Conservation (phyloP, 2,888 invertebrate genomes). For the Luffia ferchaultella region DNA sequence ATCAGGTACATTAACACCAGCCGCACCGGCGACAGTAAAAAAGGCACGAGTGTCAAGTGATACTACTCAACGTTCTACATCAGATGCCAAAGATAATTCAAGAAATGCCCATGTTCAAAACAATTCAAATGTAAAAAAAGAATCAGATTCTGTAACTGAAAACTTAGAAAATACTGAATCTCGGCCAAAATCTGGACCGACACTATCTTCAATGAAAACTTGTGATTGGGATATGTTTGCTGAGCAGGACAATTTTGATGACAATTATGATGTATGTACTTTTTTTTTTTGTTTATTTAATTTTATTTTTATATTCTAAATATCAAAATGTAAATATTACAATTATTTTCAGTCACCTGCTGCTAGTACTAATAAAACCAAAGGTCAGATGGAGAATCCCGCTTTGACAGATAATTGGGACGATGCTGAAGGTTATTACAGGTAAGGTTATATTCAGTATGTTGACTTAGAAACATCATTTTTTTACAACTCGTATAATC, state of each 20-base stretch:
- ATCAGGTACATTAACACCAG: no score
- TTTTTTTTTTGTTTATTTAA: neutral
- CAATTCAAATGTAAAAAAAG: neutral
- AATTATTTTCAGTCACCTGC: neutral
- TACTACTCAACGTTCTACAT: neutral
- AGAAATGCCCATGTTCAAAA: neutral
- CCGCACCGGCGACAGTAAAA: no score
- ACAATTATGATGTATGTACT: slow-evolving; percentile 74
- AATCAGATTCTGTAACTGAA: no score
- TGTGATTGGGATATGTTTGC: slow-evolving; percentile 93
- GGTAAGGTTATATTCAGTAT: slow-evolving; percentile 37
- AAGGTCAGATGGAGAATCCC: slow-evolving; percentile 47
- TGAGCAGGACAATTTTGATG: slow-evolving; percentile 84
- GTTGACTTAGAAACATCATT: no score
- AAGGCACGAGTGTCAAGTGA: neutral
- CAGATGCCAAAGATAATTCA: neutral
- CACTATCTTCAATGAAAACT: slow-evolving; percentile 58
- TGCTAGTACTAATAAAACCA: neutral
- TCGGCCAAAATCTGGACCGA: no score
- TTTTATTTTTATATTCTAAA: neutral
- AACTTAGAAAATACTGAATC: no score
- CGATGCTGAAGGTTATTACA: slow-evolving; percentile 94
- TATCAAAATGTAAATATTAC: neutral
- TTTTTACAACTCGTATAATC: no score
- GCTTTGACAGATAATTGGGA: slow-evolving; percentile 95